Evolutionary conservation across 64 coral and sea anemone genomes (phyloP).

Genomic region (Dendronephthya gigantea): DNA sequence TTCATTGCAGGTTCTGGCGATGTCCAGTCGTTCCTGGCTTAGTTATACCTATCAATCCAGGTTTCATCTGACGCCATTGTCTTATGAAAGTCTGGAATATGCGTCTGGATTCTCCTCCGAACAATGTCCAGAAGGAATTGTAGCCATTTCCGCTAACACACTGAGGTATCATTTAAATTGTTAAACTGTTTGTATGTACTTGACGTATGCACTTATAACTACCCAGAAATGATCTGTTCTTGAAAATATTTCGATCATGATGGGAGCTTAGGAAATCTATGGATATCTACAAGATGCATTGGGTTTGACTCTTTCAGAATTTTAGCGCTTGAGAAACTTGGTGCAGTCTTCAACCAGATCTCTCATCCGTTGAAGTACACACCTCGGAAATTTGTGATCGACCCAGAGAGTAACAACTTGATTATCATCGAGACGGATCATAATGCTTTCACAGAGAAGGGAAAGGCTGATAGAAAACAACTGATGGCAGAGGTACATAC

Average conservation of each 20-base stretch:
- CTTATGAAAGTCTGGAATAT: constrained; percentile 86
- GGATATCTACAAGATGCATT: neutral
- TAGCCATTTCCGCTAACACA: constrained; percentile 89
- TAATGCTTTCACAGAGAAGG: constrained; percentile 55
- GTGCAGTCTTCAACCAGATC: constrained; percentile 94
- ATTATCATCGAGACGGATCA: constrained; percentile 91
- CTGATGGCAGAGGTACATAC: constrained; percentile 76
- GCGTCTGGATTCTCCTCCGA: constrained; percentile 95
- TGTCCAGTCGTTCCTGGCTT: constrained; percentile 96
- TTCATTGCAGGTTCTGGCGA: constrained; percentile 66
- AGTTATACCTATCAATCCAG: constrained; percentile 89
- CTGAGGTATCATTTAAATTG: constrained; percentile 43
- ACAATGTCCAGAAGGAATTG: constrained; percentile 99
- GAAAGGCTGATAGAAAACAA: constrained; percentile 72
- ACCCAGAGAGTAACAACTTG: constrained; percentile 75
- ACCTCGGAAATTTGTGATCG: constrained; percentile 90
- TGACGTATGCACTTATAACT: too few relatives aligned
- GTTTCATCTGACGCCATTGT: constrained; percentile 84
- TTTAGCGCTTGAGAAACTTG: constrained; percentile 89
- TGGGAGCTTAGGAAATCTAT: neutral
- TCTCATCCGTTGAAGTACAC: constrained; percentile 75
- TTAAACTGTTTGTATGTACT: neutral
- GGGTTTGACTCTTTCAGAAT: constrained; percentile 49
- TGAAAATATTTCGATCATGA: neutral
- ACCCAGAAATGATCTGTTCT: too few relatives aligned